Evolutionary conservation across 1,140 invertebrate species (phyloP).

Genomic region (Diorhabda elongata): DNA sequence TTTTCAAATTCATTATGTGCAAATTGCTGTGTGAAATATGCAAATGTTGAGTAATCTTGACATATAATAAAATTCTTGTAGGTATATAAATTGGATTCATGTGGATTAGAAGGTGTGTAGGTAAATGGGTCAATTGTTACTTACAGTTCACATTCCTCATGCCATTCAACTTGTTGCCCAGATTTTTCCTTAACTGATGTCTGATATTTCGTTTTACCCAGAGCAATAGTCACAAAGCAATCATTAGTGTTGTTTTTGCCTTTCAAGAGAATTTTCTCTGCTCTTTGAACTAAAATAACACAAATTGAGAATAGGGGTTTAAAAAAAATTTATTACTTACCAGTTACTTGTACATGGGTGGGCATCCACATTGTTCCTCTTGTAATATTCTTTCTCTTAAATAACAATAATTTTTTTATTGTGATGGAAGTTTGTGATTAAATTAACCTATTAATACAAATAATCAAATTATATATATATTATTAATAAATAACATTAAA

Average conservation of each 20-base stretch:
- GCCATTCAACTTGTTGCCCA: slow-evolving; percentile 79
- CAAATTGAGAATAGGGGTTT: slow-evolving; percentile 24
- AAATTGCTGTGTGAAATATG: too few relatives aligned
- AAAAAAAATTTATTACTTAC: slow-evolving; percentile 45
- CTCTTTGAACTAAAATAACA: slow-evolving; percentile 60
- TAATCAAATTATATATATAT: too few relatives aligned
- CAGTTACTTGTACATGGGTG: slow-evolving; percentile 79
- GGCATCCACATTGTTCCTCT: slow-evolving; percentile 68
- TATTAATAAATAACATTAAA: too few relatives aligned
- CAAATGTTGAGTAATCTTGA: not conserved
- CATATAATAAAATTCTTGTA: too few relatives aligned
- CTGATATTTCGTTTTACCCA: slow-evolving; percentile 94
- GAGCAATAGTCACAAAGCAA: slow-evolving; percentile 89
- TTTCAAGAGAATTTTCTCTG: slow-evolving; percentile 69
- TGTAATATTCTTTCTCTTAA: too few relatives aligned
- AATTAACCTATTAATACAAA: too few relatives aligned
- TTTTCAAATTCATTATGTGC: too few relatives aligned
- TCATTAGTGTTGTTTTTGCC: slow-evolving; percentile 91
- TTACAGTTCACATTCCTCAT: slow-evolving; percentile 93
- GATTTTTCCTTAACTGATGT: slow-evolving; percentile 92
- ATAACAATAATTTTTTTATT: too few relatives aligned
- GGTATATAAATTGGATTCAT: too few relatives aligned
- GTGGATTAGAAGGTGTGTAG: slow-evolving; percentile 12
- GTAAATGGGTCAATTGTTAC: slow-evolving; percentile 40
- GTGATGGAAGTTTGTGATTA: too few relatives aligned